Base-by-base conservation (phyloP, 1,140 invertebrate genomes). In the Drosophila auraria region DNA sequence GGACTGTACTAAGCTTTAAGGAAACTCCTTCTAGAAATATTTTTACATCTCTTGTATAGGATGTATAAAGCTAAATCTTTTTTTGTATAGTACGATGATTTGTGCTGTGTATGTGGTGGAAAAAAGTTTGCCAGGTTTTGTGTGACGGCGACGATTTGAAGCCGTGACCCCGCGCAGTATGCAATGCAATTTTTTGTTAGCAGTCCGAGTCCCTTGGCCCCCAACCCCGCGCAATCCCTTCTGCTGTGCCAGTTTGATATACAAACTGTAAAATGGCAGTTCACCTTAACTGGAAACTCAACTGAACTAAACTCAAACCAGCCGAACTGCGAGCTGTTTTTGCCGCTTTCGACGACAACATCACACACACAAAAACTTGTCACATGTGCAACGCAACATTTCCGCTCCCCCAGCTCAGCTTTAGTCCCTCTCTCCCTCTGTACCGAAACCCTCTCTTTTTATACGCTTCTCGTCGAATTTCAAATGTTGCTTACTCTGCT, bases 401-500 rank as follows among this genome's bases (percentile, higher is more conserved):
- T 89, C 73, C 83, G 76, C 69, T 69, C 45, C 30, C 57, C 30
- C 38, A 33, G 73, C 56, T 50, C 11, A 38, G 20, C 54, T 25
- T 56, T 57, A 15, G n/a, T 4, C 51, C 80, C 47, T 12, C 51
- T 50, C 51, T 36, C 56, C 47, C 51, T 30, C 15, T 33, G 36
- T 47, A 30, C 53, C 42, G 6, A 15, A 2, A 0, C 25, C 11
- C 27, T 12, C 50, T 50, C 40, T 54, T 83, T 82, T 79, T 83
- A 68, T 89, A 74, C 73, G 78, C 69, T 84, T 76, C 81, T 78
- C 80, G 84, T 90, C 84, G 84, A 87, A 84, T 87, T 89, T 89
- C 84, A 89, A 89, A 89, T 90, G 84, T 83, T 84, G 86, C 84
- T 87, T 89, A 87, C 84, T 74, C 70, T 84, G 84, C 84, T 73